Evolutionary conservation across 2,113 vertebrate genomes (phyloP).

Genomic region (Orthonyx spaldingii): DNA sequence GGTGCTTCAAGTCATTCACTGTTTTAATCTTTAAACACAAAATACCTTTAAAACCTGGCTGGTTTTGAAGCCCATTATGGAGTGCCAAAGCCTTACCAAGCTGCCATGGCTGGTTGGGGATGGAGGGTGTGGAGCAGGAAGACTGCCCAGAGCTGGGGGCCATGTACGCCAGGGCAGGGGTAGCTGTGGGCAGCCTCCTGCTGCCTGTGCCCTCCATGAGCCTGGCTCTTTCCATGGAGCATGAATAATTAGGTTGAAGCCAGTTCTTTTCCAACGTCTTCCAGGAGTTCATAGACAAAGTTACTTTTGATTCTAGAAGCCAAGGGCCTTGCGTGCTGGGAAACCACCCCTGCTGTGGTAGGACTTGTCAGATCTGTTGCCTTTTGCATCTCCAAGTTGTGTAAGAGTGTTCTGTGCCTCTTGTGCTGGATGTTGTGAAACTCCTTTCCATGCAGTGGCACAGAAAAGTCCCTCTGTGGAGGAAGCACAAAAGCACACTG

Average conservation of each 20-base stretch:
- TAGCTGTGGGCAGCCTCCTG: neutral
- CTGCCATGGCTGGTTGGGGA: neutral
- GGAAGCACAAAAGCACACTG: neutral
- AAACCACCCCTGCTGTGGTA: neutral
- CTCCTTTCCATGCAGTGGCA: neutral
- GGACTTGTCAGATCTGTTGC: neutral
- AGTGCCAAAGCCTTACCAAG: neutral
- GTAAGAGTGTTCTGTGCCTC: neutral
- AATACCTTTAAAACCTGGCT: neutral
- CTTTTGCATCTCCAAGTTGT: conserved; percentile 9
- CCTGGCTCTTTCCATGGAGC: neutral
- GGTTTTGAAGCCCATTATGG: neutral
- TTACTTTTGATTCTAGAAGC: neutral
- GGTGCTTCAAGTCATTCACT: rapidly evolving
- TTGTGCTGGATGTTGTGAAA: neutral
- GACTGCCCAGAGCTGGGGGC: neutral
- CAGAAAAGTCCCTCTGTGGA: neutral
- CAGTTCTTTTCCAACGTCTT: neutral
- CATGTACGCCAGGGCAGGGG: rapidly evolving
- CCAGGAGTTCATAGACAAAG: neutral
- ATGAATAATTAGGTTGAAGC: neutral
- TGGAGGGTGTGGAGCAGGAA: neutral
- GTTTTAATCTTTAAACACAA: neutral
- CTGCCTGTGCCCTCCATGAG: neutral
- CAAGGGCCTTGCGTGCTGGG: neutral